These are phyloP conservation scores for Vultur gryphus DNA, from an alignment of 2,797 vertebrate genomes.

Conservation along the genomic window DNA sequence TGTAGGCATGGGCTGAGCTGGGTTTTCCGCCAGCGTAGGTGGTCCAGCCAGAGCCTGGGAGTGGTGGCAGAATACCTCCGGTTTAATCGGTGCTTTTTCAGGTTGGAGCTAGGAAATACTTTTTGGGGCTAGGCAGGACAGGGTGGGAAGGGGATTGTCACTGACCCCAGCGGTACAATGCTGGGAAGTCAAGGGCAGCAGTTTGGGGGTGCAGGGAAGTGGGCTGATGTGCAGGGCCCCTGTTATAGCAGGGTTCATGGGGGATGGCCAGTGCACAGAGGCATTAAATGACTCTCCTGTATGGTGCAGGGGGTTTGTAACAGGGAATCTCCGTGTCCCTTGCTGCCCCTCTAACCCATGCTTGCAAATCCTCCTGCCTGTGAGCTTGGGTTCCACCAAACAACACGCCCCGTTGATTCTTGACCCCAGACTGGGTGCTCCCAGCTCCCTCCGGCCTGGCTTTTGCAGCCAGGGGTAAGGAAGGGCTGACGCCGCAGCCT, in stretches of 20 bases:
- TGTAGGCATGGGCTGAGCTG: not conserved
- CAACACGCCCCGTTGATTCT: not conserved
- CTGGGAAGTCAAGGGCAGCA: not conserved
- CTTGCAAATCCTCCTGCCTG: not conserved
- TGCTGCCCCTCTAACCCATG: fast-evolving
- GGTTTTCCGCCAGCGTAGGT: not conserved
- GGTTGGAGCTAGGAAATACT: not conserved
- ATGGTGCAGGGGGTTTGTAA: fast-evolving
- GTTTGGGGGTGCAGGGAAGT: not conserved
- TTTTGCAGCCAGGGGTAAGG: not conserved
- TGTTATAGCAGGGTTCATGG: not conserved
- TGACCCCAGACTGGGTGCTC: not conserved
- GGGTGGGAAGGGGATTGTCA: not conserved
- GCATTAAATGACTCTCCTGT: not conserved
- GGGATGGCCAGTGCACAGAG: not conserved
- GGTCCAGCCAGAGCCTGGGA: not conserved
- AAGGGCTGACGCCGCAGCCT: not conserved
- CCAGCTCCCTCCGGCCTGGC: not conserved
- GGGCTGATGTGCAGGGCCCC: not conserved
- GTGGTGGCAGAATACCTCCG: not conserved
- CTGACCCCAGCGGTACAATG: not conserved
- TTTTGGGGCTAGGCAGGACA: not conserved
- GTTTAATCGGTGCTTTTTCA: not conserved
- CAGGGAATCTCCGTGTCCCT: not conserved
- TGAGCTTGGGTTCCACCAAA: not conserved